These are phyloP conservation scores for Molossus alvarezi DNA, from an alignment of 2,797 vertebrate species.

Conservation along the genomic window DNA sequence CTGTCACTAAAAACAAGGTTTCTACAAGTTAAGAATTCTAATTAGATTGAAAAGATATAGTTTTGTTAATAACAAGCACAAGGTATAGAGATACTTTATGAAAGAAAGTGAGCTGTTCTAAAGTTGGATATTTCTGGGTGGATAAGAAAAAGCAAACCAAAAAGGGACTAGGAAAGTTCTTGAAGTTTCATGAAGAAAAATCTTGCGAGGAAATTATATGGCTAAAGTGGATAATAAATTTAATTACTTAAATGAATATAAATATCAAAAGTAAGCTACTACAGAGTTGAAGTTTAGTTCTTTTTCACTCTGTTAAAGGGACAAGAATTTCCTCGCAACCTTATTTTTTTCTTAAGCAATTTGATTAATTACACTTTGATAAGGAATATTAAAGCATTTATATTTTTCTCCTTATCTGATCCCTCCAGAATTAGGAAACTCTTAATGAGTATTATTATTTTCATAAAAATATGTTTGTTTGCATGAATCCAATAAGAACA, in stretches of 20 bases:
- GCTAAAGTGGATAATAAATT: background rate
- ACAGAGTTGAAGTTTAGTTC: background rate
- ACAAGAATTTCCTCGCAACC: background rate
- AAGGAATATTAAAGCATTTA: background rate
- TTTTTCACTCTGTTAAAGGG: background rate
- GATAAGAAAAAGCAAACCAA: background rate
- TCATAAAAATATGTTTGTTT: background rate
- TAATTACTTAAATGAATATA: background rate
- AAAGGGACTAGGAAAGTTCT: background rate
- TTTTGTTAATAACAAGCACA: background rate
- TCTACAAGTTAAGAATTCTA: background rate
- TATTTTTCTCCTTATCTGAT: background rate
- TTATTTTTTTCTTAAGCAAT: background rate
- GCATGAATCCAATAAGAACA: background rate
- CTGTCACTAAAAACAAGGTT: background rate
- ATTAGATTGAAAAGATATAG: background rate
- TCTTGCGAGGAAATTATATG: background rate
- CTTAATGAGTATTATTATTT: background rate
- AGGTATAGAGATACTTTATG: background rate
- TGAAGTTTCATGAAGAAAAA: background rate
- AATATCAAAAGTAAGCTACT: background rate
- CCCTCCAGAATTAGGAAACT: background rate
- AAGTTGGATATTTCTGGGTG: background rate
- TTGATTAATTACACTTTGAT: background rate
- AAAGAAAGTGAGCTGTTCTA: background rate